Percentiles rank a stretch among this genome's conserved stretches.
Conservation (phyloP, 2,113 vertebrate genomes). For the Taxidea taxus region DNA sequence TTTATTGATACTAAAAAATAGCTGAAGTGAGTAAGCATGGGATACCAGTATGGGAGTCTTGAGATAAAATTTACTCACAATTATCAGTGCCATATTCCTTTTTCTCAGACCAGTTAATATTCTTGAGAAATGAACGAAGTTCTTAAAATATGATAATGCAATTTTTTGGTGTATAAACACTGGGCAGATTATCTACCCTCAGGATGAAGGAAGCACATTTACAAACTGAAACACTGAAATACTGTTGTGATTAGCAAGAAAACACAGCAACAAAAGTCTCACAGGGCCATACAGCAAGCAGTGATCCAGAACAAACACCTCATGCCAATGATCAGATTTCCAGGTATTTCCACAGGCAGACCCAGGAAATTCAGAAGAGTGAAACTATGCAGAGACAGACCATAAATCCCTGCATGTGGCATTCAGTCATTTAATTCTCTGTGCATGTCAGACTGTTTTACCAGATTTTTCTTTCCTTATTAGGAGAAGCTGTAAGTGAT, state of each 20-base stretch:
- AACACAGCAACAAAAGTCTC: background rate
- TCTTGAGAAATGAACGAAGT: background rate
- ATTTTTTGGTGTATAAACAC: background rate
- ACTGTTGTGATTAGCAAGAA: background rate
- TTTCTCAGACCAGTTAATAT: background rate
- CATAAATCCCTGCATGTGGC: background rate
- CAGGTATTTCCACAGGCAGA: background rate
- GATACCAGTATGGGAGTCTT: background rate
- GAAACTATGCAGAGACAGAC: background rate
- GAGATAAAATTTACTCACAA: background rate
- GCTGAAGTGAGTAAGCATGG: background rate
- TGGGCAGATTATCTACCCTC: background rate
- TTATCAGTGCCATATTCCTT: background rate
- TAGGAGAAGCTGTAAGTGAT: background rate
- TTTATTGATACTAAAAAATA: background rate
- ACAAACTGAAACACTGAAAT: conserved; percentile 1
- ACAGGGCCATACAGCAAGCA: background rate
- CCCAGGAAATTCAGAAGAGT: background rate
- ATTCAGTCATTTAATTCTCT: background rate
- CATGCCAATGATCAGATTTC: background rate
- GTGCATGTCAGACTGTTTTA: background rate
- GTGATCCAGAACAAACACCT: background rate
- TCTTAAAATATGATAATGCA: background rate
- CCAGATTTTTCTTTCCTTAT: background rate
- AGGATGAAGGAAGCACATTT: background rate